phyloP scores from a whole-genome alignment of 2,888 invertebrate genomes.

The Harpalus rubripes region DNA sequence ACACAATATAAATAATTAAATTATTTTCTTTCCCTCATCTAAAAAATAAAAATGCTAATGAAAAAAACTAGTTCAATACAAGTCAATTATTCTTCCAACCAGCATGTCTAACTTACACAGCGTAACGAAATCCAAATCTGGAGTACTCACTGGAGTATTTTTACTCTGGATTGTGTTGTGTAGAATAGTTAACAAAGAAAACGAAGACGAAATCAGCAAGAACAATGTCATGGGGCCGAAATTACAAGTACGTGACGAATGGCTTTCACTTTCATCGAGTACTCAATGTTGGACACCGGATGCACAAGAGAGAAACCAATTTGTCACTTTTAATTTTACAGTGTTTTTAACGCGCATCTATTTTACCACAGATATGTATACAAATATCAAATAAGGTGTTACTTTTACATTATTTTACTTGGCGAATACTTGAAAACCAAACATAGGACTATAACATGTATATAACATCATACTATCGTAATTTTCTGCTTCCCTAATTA shows the following conservation, averaged over 20 bases:
- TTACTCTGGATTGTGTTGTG: neutral
- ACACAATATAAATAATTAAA: conserved; percentile 16
- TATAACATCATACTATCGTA: too few relatives aligned
- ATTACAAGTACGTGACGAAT: conserved; percentile 2
- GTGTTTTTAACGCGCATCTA: neutral
- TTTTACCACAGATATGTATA: too few relatives aligned
- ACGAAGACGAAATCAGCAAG: conserved; percentile 16
- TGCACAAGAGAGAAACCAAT: neutral
- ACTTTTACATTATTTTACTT: too few relatives aligned
- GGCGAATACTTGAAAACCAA: too few relatives aligned
- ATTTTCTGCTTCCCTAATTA: too few relatives aligned
- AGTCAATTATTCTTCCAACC: conserved; percentile 32
- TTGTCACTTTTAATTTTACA: neutral
- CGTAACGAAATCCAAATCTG: conserved; percentile 4
- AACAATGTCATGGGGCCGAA: conserved; percentile 33
- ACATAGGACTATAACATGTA: too few relatives aligned
- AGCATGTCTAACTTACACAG: conserved; percentile 12
- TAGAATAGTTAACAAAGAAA: neutral
- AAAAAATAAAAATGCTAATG: neutral
- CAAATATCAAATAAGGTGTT: too few relatives aligned
- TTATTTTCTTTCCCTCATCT: conserved; percentile 4
- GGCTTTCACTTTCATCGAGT: neutral
- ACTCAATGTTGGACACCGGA: neutral
- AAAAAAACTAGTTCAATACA: conserved; percentile 13
- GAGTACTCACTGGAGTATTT: conserved; percentile 15